Conservation (phyloP, 2,113 vertebrate genomes). For the Ciconia stormi region DNA sequence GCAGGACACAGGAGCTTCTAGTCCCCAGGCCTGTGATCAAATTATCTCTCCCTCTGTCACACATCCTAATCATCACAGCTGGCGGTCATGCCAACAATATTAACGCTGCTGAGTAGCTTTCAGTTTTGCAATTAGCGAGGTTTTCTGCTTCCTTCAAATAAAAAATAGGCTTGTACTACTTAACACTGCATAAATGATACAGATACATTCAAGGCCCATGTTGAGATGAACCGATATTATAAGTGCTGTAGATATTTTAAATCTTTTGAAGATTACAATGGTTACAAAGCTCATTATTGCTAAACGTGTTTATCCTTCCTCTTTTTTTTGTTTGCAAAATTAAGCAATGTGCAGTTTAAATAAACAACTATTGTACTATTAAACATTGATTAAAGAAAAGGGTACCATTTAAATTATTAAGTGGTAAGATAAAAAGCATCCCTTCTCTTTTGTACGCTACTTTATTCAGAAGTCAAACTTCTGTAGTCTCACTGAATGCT, state of each 20-base stretch:
- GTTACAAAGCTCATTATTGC: constrained; percentile 52
- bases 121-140: constrained; percentile 63
- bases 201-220: not conserved
- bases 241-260: constrained; percentile 1
- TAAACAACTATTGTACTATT: constrained; percentile 62
- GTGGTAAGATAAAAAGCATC: constrained; percentile 67
- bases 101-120: constrained; percentile 59
- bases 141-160: constrained; percentile 55
- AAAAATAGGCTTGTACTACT: constrained; percentile 21
- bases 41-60: constrained; percentile 65
- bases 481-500: constrained; percentile 65
- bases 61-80: constrained; percentile 64
- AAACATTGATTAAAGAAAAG: constrained; percentile 68
- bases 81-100: constrained; percentile 65
- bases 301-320: constrained; percentile 49
- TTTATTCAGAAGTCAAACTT: constrained; percentile 75
- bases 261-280: constrained; percentile 23
- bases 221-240: not conserved
- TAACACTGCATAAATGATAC: constrained; percentile 8
- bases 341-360: constrained; percentile 31
- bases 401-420: constrained; percentile 65
- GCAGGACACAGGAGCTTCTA: constrained; percentile 11
- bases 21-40: constrained; percentile 55
- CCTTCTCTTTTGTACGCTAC: constrained; percentile 55
- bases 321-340: constrained; percentile 57